Evolutionary conservation across 2,888 invertebrate species (phyloP).

Genomic region (Yponomeuta plumbellus): DNA sequence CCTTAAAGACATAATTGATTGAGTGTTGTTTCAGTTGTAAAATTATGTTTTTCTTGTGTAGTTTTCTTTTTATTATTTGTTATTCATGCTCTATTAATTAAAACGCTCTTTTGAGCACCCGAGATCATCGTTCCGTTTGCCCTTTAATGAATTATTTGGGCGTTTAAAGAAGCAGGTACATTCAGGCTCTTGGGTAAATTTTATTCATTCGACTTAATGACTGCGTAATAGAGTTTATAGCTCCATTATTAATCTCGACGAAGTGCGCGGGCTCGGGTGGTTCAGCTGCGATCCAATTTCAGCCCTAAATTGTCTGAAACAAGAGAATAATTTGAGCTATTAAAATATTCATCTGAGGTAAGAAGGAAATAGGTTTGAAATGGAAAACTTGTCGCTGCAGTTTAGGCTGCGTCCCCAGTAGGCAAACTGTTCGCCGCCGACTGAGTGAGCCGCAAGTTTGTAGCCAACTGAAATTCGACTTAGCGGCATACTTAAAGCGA

Average conservation of each 20-base stretch:
- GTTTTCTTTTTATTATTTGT: not conserved
- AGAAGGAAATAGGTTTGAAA: too few species aligned
- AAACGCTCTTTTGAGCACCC: not conserved
- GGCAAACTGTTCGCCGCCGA: too few species aligned
- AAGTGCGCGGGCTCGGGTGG: not conserved
- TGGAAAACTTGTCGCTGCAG: too few species aligned
- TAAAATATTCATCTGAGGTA: not conserved
- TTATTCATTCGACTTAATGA: constrained; percentile 65
- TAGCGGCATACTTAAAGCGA: too few species aligned
- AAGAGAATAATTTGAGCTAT: not conserved
- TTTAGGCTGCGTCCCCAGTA: too few species aligned
- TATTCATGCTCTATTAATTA: not conserved
- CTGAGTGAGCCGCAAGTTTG: too few species aligned
- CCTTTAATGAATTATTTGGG: constrained; percentile 31
- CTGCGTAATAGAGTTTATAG: constrained; percentile 59
- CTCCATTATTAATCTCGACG: constrained; percentile 54
- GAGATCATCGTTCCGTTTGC: not conserved
- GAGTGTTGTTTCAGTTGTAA: too few species aligned
- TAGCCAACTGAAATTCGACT: too few species aligned
- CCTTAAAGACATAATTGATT: too few species aligned
- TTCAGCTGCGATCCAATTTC: not conserved
- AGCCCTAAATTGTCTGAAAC: not conserved
- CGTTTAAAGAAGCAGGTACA: constrained; percentile 52
- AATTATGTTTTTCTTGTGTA: not conserved
- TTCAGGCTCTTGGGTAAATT: constrained; percentile 49